Evolutionary conservation across 2,888 invertebrate species (phyloP).

Genomic region (Pyralis farinalis): DNA sequence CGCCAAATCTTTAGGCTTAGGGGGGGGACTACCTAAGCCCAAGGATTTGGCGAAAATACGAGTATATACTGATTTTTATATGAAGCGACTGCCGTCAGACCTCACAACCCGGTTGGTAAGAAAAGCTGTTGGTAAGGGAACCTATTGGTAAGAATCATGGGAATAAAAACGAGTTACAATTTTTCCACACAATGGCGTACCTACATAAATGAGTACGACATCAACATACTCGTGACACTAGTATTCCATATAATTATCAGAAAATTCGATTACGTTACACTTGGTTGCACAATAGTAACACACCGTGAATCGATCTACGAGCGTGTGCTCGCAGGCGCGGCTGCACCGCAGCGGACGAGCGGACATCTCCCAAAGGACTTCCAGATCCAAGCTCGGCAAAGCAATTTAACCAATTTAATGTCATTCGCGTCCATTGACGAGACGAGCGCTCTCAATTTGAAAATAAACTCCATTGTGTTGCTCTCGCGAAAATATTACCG

Average conservation of each 20-base stretch:
- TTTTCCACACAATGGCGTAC: too few relatives aligned
- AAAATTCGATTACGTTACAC: neutral
- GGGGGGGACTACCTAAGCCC: too few relatives aligned
- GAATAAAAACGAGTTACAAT: too few relatives aligned
- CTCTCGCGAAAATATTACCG: constrained; percentile 44
- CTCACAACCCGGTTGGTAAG: too few relatives aligned
- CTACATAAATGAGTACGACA: too few relatives aligned
- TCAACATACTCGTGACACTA: neutral
- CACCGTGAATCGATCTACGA: constrained; percentile 37
- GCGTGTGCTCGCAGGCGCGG: constrained; percentile 28
- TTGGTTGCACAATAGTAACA: constrained; percentile 4
- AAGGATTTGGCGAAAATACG: too few relatives aligned
- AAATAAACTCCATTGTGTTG: constrained; percentile 68
- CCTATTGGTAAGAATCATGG: too few relatives aligned
- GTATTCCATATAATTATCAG: neutral
- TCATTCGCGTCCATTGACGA: constrained; percentile 73
- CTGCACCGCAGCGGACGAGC: constrained; percentile 27
- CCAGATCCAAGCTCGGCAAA: constrained; percentile 63
- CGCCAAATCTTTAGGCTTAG: too few relatives aligned
- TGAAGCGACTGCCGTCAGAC: too few relatives aligned
- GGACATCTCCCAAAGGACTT: constrained; percentile 60
- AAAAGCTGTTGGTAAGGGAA: too few relatives aligned
- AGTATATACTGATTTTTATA: too few relatives aligned
- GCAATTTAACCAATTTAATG: constrained; percentile 79
- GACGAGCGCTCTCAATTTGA: constrained; percentile 70